Evolutionary conservation across 2,797 vertebrate genomes (phyloP).

Genomic region (Onychomys leucogaster): DNA sequence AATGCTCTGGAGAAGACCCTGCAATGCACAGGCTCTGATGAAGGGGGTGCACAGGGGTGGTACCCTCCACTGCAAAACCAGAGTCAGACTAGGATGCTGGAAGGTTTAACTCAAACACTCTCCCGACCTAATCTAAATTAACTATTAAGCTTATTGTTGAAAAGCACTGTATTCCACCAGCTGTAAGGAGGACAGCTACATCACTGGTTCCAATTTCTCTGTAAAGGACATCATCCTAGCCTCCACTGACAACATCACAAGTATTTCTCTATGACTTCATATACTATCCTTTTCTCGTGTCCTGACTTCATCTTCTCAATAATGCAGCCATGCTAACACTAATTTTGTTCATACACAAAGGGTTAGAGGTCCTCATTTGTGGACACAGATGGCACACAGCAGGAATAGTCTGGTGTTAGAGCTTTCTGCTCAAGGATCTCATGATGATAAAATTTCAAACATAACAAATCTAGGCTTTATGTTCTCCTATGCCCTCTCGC

Average conservation of each 20-base stretch:
- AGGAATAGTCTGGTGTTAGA: neutral
- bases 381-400: too few species aligned
- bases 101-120: neutral
- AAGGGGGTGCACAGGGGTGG: rapidly evolving
- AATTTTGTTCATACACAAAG: neutral
- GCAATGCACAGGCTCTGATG: neutral
- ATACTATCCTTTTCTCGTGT: neutral
- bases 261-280: neutral
- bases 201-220: neutral
- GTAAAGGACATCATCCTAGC: neutral
- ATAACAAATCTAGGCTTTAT: neutral
- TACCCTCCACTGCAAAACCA: neutral
- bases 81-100: neutral
- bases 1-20: neutral
- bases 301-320: neutral
- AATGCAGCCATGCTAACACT: neutral
- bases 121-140: neutral
- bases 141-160: neutral
- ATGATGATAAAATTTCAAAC: neutral
- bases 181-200: neutral
- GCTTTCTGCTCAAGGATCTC: neutral
- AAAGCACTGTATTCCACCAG: neutral
- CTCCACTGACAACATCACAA: neutral
- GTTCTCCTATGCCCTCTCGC: neutral
- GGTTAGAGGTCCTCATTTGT: neutral